Evolutionary conservation across 2,797 vertebrate species (phyloP), one percentile per base, ranked within the genome.

Genomic region (Chaetophractus vellerosus): DNA sequence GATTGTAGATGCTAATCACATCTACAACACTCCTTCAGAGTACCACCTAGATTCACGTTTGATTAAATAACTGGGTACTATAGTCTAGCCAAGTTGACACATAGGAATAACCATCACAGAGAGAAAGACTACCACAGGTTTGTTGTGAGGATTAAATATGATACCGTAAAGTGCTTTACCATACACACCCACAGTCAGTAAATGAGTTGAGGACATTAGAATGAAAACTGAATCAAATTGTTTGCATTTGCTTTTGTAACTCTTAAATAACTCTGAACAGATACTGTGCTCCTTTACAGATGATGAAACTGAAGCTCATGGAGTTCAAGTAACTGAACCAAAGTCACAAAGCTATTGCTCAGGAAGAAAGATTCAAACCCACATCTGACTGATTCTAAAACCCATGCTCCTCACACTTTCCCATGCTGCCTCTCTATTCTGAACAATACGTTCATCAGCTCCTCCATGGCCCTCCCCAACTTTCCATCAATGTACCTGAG

Each of bases 151-250:
- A 90, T 80, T 74, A 93, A 94, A 76, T n/a, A 52, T 52, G 38
- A 26, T 36, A 75, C 36, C 59, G 33, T 23, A 87, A 75, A 52
- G 0, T 64, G 15, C 50, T 61, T 86, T 83, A 84, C 6, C 61
- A 83, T 5, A 71, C 36, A 45, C 21, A 21, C 18, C 50, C 76
- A 66, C 18, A 88, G 72, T 36, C 48, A 72, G 72, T 28, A 91
- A 87, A 57, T 61, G 61, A n/a, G 26, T 24, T 52, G 76, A 64
- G n/a, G 15, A 78, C 71, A 68, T 61, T 33, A 66, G 64, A 78
- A 92, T 45, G 18, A 91, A 94, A 84, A 90, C 36, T 41, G 93
- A 92, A 12, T 55, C 28, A 23, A 55, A 55, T 55, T 19, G 21
- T 55, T 48, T 41, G 21, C 23, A 61, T 57, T 88, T 93, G 50